Conservation (phyloP, 2,113 vertebrate species). For the Clarias gariepinus region DNA sequence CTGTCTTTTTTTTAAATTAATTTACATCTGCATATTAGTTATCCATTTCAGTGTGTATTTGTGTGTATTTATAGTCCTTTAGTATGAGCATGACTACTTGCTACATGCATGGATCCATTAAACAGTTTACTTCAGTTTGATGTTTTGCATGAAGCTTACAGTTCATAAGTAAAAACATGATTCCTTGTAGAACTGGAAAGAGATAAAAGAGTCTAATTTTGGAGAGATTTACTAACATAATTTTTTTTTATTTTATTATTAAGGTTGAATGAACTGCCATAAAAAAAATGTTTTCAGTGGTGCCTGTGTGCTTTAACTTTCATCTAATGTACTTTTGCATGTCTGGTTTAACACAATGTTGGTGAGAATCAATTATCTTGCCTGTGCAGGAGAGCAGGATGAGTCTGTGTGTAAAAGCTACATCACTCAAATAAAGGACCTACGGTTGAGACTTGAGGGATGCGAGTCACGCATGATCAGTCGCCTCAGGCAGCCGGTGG, state of each 20-base stretch:
- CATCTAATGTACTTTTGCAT: no score
- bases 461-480: constrained; percentile 84
- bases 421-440: constrained; percentile 86
- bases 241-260: background rate
- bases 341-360: background rate
- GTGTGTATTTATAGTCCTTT: background rate
- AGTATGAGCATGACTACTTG: background rate
- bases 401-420: constrained; percentile 83
- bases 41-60: background rate
- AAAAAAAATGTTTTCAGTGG: no score
- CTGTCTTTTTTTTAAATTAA: constrained; percentile 9
- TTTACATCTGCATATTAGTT: background rate
- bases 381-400: constrained; percentile 83
- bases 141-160: constrained; percentile 19
- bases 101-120: background rate
- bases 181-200: background rate
- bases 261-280: background rate
- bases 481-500: constrained; percentile 79
- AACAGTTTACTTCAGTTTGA: background rate
- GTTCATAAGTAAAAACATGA: background rate
- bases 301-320: background rate
- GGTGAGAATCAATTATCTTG: background rate
- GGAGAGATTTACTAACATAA: background rate
- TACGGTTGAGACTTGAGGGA: constrained; percentile 85
- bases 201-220: background rate